Conservation (phyloP, 2,113 vertebrate species). For the Polypterus senegalus region DNA sequence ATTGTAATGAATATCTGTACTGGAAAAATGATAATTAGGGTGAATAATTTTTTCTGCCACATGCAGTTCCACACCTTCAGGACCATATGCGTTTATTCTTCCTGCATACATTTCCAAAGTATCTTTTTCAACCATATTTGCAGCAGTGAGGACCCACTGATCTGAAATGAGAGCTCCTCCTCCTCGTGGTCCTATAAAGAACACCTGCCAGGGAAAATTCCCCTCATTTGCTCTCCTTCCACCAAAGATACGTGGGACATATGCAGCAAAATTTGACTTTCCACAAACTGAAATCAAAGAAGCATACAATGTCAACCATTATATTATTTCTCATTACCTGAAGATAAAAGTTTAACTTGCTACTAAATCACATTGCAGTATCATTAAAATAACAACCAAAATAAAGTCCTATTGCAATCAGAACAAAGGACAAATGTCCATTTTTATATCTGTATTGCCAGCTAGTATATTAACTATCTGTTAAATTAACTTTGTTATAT, state of each 20-base stretch:
- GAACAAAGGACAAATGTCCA: too few species aligned
- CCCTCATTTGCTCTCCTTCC: conserved; percentile 32
- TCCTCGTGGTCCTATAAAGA: conserved; percentile 25
- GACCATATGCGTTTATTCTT: neutral
- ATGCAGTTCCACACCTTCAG: conserved; percentile 5
- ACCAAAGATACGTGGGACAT: conserved; percentile 32
- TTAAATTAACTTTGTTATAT: too few species aligned
- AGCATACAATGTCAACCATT: neutral
- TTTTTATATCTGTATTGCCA: too few species aligned
- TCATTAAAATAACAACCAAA: too few species aligned
- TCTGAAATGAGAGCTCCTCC: conserved; percentile 53
- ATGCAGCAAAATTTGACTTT: conserved; percentile 28
- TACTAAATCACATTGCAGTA: too few species aligned
- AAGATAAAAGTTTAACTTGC: too few species aligned
- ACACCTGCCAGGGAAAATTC: conserved; percentile 61
- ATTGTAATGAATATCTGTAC: neutral
- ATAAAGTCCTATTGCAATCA: too few species aligned
- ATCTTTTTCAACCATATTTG: conserved; percentile 36
- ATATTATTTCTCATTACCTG: too few species aligned
- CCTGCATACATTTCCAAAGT: neutral
- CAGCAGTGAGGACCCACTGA: conserved; percentile 59
- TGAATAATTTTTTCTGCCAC: conserved; percentile 58
- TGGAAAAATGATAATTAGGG: conserved; percentile 35
- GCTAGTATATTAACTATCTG: too few species aligned
- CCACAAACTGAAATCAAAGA: conserved; percentile 46